Conservation (phyloP, 2,888 invertebrate genomes). For the Atrina japonica region DNA sequence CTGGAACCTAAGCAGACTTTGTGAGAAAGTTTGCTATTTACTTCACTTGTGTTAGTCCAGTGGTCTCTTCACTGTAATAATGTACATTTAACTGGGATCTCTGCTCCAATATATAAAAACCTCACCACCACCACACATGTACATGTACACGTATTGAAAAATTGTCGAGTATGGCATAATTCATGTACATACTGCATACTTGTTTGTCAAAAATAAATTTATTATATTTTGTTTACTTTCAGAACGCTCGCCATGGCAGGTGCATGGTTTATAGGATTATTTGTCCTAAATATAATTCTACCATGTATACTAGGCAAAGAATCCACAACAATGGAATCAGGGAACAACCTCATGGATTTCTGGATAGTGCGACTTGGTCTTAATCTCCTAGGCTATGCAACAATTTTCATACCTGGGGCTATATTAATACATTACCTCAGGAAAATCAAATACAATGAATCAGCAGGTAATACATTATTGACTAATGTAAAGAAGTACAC, state of each 20-base stretch:
- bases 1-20: too few species aligned
- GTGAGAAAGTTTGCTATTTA: too few species aligned
- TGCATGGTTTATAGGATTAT: conserved; percentile 44
- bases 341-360: conserved; percentile 65
- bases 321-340: conserved; percentile 42
- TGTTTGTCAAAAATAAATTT: too few species aligned
- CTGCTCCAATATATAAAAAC: too few species aligned
- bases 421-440: conserved; percentile 91
- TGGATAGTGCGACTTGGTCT: conserved; percentile 90
- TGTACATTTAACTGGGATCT: too few species aligned
- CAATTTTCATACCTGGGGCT: conserved; percentile 92
- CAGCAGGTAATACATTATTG: conserved; percentile 86
- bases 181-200: too few species aligned
- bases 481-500: neutral
- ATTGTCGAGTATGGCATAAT: too few species aligned
- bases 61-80: too few species aligned
- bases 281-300: conserved; percentile 55
- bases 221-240: too few species aligned
- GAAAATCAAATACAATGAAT: conserved; percentile 87
- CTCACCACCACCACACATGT: too few species aligned
- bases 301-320: conserved; percentile 56
- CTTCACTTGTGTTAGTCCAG: too few species aligned
- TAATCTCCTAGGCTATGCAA: conserved; percentile 93
- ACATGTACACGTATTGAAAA: too few species aligned
- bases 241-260: conserved; percentile 55